Conservation (phyloP, 2,888 invertebrate genomes). For the Ichneumoninae sp. region DNA sequence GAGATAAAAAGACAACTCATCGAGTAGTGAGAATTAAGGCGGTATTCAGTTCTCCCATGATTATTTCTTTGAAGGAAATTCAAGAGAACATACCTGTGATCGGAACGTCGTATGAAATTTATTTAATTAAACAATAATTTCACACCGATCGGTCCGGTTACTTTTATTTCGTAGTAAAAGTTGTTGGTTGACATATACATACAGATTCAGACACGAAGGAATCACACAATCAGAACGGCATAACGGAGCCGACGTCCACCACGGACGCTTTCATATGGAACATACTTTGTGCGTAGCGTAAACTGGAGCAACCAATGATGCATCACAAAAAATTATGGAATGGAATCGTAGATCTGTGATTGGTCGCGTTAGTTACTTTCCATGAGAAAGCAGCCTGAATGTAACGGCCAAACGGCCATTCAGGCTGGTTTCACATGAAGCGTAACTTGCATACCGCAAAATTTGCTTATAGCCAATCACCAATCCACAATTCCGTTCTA, state of each 20-base stretch:
- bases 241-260: neutral
- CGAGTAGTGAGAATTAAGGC: neutral
- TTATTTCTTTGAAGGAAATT: neutral
- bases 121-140: slow-evolving; percentile 25
- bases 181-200: slow-evolving; percentile 38
- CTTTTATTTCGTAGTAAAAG: slow-evolving; percentile 36
- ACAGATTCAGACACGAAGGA: slow-evolving; percentile 3
- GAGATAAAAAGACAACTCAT: neutral
- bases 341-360: neutral
- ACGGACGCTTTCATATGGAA: neutral
- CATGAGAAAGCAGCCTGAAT: neutral
- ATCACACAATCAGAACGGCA: slow-evolving; percentile 13
- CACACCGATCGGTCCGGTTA: slow-evolving; percentile 18
- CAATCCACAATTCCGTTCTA: neutral
- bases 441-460: neutral
- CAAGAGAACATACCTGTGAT: neutral
- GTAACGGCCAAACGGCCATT: neutral
- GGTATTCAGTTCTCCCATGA: neutral
- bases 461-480: neutral
- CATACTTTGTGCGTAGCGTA: neutral
- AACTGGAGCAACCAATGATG: neutral
- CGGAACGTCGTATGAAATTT: slow-evolving; percentile 10
- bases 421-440: neutral
- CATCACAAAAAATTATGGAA: neutral
- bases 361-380: neutral